Conservation (phyloP, 2,113 vertebrate species). For the Ancistrus triradiatus region DNA sequence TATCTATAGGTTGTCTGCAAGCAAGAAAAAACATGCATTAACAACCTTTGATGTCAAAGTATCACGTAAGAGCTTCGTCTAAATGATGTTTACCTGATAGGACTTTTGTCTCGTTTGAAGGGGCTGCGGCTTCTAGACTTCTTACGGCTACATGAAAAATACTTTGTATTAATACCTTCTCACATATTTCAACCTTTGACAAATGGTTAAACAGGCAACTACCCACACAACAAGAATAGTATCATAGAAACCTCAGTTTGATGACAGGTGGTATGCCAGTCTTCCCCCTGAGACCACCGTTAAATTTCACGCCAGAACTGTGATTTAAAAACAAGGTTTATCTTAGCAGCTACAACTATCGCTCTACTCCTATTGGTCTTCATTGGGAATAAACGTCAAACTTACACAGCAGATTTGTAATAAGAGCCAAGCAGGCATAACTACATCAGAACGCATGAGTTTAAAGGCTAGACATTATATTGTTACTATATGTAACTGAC, state of each 20-base stretch:
- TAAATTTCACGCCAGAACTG: slow-evolving; percentile 90
- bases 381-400: not conserved
- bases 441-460: not conserved
- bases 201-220: slow-evolving; percentile 33
- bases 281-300: slow-evolving; percentile 88
- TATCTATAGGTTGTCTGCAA: slow-evolving; percentile 90
- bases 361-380: not conserved
- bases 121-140: slow-evolving; percentile 89
- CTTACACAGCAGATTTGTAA: not conserved
- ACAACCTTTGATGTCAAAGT: not conserved
- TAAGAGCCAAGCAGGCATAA: slow-evolving; percentile 1
- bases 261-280: slow-evolving; percentile 86
- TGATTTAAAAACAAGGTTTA: slow-evolving; percentile 67
- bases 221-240: slow-evolving; percentile 48
- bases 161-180: slow-evolving; percentile 4
- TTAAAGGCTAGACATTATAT: too few species aligned
- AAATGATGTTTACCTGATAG: slow-evolving; percentile 73
- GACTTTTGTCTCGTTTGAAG: slow-evolving; percentile 89
- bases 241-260: slow-evolving; percentile 83
- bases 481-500: not conserved
- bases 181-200: too few species aligned
- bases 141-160: slow-evolving; percentile 67
- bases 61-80: not conserved
- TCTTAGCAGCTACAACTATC: slow-evolving; percentile 44
- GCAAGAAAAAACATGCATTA: slow-evolving; percentile 5